Evolutionary conservation across 2,797 vertebrate genomes (phyloP).

Genomic region (Hemitrygon akajei): DNA sequence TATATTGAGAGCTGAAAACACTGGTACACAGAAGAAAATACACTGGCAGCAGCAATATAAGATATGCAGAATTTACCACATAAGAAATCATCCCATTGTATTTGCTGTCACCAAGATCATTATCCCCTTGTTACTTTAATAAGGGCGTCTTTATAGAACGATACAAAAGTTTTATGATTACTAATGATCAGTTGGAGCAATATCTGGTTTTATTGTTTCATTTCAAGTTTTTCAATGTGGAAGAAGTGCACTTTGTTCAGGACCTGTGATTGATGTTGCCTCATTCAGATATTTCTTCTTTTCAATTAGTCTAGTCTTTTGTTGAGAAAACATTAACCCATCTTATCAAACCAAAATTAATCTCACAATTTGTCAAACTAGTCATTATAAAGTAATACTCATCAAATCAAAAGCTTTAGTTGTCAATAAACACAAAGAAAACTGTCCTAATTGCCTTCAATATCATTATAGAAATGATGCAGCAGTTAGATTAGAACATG

Average conservation of each 20-base stretch:
- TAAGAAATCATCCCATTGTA: background rate
- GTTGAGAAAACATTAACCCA: background rate
- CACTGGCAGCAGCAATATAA: no score
- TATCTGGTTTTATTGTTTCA: background rate
- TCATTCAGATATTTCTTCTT: background rate
- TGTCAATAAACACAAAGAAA: background rate
- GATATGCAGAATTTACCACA: background rate
- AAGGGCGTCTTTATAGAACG: background rate
- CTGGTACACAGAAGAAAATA: no score
- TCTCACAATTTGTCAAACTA: background rate
- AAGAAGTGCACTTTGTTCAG: background rate
- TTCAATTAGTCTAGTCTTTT: background rate
- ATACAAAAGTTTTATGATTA: background rate
- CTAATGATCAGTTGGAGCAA: background rate
- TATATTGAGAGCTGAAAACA: no score
- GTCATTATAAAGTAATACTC: background rate
- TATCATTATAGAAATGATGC: background rate
- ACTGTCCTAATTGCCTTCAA: background rate
- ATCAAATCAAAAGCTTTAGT: background rate
- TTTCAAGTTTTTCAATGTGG: background rate
- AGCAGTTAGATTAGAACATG: background rate
- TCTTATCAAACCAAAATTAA: slow-evolving; percentile 9
- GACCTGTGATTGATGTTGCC: background rate
- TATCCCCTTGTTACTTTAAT: background rate
- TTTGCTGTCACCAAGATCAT: background rate